Evolutionary conservation across 2,797 vertebrate species (phyloP), one percentile per base, ranked within the genome.

Genomic region (Gallirallus australis): DNA sequence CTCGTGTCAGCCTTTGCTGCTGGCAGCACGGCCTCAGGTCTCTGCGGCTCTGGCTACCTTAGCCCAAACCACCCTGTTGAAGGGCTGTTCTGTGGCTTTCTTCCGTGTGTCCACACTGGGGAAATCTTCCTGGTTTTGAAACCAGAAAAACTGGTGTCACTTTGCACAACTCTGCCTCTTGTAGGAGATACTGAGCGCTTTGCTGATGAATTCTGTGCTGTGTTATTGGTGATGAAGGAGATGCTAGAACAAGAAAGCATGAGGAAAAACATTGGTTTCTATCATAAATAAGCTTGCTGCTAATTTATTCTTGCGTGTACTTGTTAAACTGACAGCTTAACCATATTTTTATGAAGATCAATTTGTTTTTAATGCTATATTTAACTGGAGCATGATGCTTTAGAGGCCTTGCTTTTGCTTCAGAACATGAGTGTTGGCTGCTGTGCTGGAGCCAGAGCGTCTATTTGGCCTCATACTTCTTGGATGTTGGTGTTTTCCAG

Each of bases 361-460:
- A 5, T 9, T 75, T 57, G 25, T 68, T 72, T 54, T 12, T 56
- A n/a, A 35, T 72, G 47, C 31, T 82, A n/a, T 48, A 17, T 66
- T 73, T 83, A 56, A 33, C 17, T 53, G 39, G 30, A 69, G n/a
- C 69, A 52, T 4, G 5, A 1, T 39, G 23, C 64, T 77, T 60
- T 33, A 45, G 65, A 50, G 16, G 10, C 30, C 37, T 33, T 56
- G 19, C 9, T 45, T 4, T 57, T 69, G 37, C 37, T 21, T 89
- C 15, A 12, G 25, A 63, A 57, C 15, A 15, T 0, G 3, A 57
- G 37, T 0, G 0, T 31, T 35, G 28, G 20, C 28, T 83, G 48
- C 64, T 63, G 28, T 7, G 1, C 56, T 1, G 2, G 60, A 68
- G 39, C 56, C 63, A 31, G 21, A 15, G 40, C 3, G 1, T 31